Percentiles rank a stretch among this genome's conserved stretches.
phyloP scores from a whole-genome alignment of 2,113 vertebrate genomes.

The Hippocampus zosterae region DNA sequence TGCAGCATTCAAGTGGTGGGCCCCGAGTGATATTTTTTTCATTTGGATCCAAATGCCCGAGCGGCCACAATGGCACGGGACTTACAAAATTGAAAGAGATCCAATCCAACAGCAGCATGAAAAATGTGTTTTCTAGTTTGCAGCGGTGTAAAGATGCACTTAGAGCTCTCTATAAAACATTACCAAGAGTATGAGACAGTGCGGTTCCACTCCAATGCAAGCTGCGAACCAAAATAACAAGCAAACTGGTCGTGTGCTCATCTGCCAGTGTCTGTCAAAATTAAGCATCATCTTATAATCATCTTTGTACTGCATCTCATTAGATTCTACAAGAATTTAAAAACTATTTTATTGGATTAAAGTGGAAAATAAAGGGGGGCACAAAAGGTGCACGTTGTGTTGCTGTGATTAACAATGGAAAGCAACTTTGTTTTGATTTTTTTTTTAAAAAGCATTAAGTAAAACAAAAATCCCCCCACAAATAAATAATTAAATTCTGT shows the following conservation, averaged over 20 bases:
- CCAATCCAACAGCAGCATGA: too few relatives aligned
- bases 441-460: background rate
- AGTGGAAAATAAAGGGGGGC: background rate
- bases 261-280: too few relatives aligned
- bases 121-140: too few relatives aligned
- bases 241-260: too few relatives aligned
- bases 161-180: background rate
- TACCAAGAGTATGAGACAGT: background rate
- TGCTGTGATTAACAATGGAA: background rate
- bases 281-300: too few relatives aligned
- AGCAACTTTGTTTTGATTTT: background rate
- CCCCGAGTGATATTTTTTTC: background rate
- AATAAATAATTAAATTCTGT: slow-evolving; percentile 34
- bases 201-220: background rate
- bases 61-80: too few relatives aligned
- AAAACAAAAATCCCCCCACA: too few relatives aligned
- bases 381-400: background rate
- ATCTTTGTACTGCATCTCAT: too few relatives aligned
- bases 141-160: too few relatives aligned
- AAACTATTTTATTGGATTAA: background rate
- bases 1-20: background rate
- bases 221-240: background rate
- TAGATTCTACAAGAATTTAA: background rate
- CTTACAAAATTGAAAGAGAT: too few relatives aligned
- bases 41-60: too few relatives aligned